Evolutionary conservation across 2,113 vertebrate genomes (phyloP), one percentile per base, ranked within the genome.

Genomic region (Eolophus roseicapilla): DNA sequence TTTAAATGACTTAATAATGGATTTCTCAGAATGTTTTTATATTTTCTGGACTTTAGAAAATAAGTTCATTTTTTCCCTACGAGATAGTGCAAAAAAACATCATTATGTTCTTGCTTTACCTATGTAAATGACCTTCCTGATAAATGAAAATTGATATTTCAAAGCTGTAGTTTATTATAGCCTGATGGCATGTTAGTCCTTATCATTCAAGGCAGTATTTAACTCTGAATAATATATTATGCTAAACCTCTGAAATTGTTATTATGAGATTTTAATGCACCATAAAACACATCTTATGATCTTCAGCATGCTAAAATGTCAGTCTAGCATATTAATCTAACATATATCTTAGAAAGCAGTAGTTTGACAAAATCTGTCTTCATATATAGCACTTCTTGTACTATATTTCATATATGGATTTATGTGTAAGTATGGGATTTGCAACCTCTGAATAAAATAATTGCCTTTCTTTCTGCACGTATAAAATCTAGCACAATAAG

Each of bases 101-200:
- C 33, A 88, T 95, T 96, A 84, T 71, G 53, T 82, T 95, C 64
- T 85, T 25, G 5, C 43, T 95, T 92, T 91, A 90, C 50, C 62
- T 88, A 70, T 88, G 81, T 69, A 97, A 96, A 93, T 96, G 84
- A 90, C 86, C 75, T 88, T 76, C 90, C 74, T 86, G 76, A 97
- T 91, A 96, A 96, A 97, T 55, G 35, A 96, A 94, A 95, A 93
- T 50, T 92, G 62, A 83, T 96, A 81, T 95, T 97, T 98, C 88
- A 95, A 95, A 94, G 52, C 92, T 88, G 41, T 50, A 93, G 55
- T 91, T 88, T 95, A 88, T 88, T 94, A 90, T 63, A 85, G 83
- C 59, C 84, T 69, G 43, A 92, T 95, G 88, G 53, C 64, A 87
- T 83, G 68, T 89, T 95, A 93, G 88, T 41, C 75, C n/a, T 93